Conservation (phyloP, 2,888 invertebrate genomes). For the Lypha dubia region DNA sequence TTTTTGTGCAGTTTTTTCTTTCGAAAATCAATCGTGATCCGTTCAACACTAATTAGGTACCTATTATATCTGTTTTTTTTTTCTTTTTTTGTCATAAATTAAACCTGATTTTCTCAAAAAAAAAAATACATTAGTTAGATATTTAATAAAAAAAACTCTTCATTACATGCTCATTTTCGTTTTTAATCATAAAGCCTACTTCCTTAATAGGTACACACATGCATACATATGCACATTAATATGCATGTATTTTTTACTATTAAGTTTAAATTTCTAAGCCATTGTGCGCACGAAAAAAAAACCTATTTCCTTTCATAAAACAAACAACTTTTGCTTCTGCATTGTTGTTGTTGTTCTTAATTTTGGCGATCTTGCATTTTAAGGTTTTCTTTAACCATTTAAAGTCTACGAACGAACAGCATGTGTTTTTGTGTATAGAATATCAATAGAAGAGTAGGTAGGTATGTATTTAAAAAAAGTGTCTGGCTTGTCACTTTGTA, state of each 20-base stretch:
- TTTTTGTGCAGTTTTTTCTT: too few species aligned
- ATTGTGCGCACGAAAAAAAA: slow-evolving; percentile 35
- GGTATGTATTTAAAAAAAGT: slow-evolving; percentile 60
- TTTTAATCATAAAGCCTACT: slow-evolving; percentile 18
- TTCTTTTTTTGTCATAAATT: not conserved
- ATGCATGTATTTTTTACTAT: not conserved
- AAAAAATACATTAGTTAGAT: too few species aligned
- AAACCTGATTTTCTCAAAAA: too few species aligned
- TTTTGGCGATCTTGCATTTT: slow-evolving; percentile 65
- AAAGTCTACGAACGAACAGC: slow-evolving; percentile 53
- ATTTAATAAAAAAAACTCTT: not conserved
- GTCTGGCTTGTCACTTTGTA: slow-evolving; percentile 69
- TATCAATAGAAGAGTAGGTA: slow-evolving; percentile 67
- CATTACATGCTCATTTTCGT: not conserved
- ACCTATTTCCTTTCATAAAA: slow-evolving; percentile 59
- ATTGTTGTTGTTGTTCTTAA: slow-evolving; percentile 18
- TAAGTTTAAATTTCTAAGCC: slow-evolving; percentile 40
- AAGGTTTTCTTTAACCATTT: slow-evolving; percentile 55
- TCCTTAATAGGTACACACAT: not conserved
- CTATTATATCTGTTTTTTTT: not conserved
- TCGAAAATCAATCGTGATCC: too few species aligned
- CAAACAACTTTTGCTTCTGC: slow-evolving; percentile 14
- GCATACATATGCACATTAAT: not conserved
- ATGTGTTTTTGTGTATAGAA: slow-evolving; percentile 62
- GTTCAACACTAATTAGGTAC: too few species aligned